phyloP scores from a whole-genome alignment of 2,113 vertebrate species.

The Candoia aspera region DNA sequence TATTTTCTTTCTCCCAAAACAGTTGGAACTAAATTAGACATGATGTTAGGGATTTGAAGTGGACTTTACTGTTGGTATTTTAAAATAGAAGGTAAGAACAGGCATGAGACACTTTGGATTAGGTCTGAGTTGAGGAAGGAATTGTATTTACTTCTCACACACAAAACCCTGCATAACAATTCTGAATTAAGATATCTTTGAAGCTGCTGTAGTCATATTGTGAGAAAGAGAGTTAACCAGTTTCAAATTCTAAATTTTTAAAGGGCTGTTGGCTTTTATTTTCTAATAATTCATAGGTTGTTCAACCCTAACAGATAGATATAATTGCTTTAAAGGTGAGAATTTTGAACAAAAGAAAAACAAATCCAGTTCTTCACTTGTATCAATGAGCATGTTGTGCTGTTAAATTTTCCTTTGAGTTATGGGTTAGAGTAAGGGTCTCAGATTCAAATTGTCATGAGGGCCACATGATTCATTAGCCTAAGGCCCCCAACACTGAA shows the following conservation, averaged over 20 bases:
- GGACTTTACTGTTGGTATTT: neutral
- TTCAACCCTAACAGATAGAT: too few relatives aligned
- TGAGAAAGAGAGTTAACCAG: neutral
- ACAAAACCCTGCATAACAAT: too few relatives aligned
- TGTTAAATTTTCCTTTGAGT: neutral
- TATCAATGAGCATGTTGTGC: neutral
- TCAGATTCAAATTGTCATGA: neutral
- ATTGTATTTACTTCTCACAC: neutral
- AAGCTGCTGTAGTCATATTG: neutral
- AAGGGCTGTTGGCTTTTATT: neutral
- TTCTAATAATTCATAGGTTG: neutral
- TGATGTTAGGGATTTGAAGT: neutral
- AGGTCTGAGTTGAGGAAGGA: neutral
- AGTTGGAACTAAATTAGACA: neutral
- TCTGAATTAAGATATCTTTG: neutral
- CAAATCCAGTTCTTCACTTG: neutral
- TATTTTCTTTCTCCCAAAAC: neutral
- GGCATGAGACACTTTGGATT: neutral
- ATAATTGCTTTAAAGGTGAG: neutral
- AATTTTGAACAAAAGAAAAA: neutral
- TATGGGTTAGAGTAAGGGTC: neutral
- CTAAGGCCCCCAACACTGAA: neutral
- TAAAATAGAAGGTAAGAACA: neutral
- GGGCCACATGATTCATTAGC: neutral
- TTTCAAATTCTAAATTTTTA: neutral